phyloP scores from a whole-genome alignment of 2,797 vertebrate species.

The Coendou prehensilis region DNA sequence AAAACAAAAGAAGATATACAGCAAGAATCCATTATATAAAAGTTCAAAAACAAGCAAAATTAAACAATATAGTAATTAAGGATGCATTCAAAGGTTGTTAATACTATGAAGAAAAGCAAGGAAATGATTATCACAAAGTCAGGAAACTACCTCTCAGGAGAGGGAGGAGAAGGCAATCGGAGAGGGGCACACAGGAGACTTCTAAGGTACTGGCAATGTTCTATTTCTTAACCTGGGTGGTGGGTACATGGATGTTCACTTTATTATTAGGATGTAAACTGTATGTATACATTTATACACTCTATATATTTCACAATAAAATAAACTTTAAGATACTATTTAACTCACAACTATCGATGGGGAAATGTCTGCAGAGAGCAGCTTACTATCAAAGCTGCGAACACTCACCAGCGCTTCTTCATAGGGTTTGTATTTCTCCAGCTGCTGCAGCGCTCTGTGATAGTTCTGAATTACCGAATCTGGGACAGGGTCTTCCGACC shows the following conservation, averaged over 20 bases:
- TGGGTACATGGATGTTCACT: constrained; percentile 68
- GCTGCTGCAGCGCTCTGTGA: constrained; percentile 93
- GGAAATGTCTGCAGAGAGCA: not conserved
- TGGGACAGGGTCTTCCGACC: constrained; percentile 94
- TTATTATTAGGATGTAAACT: constrained; percentile 58
- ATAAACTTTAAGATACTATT: constrained; percentile 1
- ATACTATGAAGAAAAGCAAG: constrained; percentile 68
- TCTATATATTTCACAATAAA: constrained; percentile 30
- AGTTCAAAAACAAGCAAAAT: constrained; percentile 13
- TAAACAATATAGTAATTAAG: constrained; percentile 23
- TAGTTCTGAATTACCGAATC: constrained; percentile 91
- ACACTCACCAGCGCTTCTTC: constrained; percentile 95
- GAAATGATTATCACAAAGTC: constrained; percentile 62
- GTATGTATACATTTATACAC: not conserved
- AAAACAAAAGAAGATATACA: not conserved
- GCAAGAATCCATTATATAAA: not conserved
- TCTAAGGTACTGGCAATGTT: constrained; percentile 71
- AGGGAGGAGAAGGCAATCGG: constrained; percentile 72
- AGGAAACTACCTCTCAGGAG: constrained; percentile 74
- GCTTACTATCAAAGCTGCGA: not conserved
- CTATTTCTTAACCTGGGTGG: constrained; percentile 76
- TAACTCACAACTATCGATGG: not conserved
- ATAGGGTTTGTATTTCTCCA: constrained; percentile 93
- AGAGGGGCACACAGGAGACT: constrained; percentile 72
- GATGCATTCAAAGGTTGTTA: not conserved